Evolutionary conservation across 2,113 vertebrate genomes (phyloP).

Genomic region (Brevimyrus niger): DNA sequence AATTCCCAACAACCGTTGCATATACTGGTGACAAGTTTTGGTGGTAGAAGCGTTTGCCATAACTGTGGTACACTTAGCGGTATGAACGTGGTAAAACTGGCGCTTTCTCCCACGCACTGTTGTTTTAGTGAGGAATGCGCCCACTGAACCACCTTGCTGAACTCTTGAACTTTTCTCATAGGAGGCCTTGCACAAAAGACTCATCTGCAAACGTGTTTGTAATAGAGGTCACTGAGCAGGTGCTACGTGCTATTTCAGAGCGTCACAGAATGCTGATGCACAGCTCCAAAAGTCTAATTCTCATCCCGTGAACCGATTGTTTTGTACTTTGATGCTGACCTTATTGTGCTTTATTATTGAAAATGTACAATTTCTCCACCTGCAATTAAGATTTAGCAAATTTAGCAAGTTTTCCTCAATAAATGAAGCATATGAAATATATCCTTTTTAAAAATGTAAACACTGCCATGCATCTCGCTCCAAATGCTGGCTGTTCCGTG

Average conservation of each 20-base stretch:
- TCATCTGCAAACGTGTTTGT: not conserved
- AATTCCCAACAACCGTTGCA: constrained; percentile 25
- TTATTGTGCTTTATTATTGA: not conserved
- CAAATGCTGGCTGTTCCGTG: not conserved
- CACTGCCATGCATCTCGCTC: not conserved
- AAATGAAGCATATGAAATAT: too few species aligned
- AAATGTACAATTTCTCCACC: not conserved
- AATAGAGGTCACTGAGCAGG: constrained; percentile 27
- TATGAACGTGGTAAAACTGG: constrained; percentile 20
- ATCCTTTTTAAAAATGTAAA: not conserved
- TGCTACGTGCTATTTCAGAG: constrained; percentile 28
- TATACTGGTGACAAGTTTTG: constrained; percentile 24
- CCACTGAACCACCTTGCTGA: constrained; percentile 41
- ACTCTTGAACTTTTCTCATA: constrained; percentile 40
- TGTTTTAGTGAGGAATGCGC: constrained; percentile 46
- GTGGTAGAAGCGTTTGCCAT: constrained; percentile 29
- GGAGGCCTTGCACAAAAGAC: not conserved
- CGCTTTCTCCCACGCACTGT: constrained; percentile 30
- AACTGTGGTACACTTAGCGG: constrained; percentile 27
- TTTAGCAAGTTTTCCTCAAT: not conserved
- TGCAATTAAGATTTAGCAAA: not conserved
- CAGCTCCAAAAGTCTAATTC: not conserved
- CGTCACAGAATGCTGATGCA: constrained; percentile 5
- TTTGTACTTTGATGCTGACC: not conserved
- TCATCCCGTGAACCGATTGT: not conserved